Conservation (phyloP, 2,797 vertebrate species). For the Gouania willdenowi region DNA sequence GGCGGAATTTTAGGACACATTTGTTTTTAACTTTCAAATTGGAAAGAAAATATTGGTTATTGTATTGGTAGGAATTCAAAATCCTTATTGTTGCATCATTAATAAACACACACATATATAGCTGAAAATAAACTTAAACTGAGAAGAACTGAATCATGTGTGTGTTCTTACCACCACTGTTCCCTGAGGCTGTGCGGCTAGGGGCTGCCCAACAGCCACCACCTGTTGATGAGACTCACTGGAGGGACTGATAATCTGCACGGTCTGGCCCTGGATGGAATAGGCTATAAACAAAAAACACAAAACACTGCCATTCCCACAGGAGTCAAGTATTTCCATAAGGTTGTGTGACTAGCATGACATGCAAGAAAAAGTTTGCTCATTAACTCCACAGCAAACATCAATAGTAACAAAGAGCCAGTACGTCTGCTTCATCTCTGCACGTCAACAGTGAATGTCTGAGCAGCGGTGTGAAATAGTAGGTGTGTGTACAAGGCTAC, state of each 20-base stretch:
- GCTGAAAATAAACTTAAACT: too few species aligned
- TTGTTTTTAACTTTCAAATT: too few species aligned
- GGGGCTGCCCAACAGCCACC: slow-evolving; percentile 94
- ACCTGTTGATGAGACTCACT: slow-evolving; percentile 99
- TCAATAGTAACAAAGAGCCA: slow-evolving; percentile 33
- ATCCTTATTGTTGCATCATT: too few species aligned
- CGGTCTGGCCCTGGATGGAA: slow-evolving; percentile 95
- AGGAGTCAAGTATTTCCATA: slow-evolving; percentile 4
- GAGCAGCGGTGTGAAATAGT: slow-evolving; percentile 28
- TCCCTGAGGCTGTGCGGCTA: slow-evolving; percentile 93
- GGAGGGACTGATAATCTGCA: slow-evolving; percentile 97
- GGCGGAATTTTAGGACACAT: too few species aligned
- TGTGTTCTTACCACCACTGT: slow-evolving; percentile 91
- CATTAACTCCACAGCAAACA: slow-evolving; percentile 53
- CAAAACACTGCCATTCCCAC: not conserved
- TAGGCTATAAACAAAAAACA: slow-evolving; percentile 77
- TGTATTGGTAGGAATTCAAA: too few species aligned
- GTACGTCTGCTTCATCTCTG: slow-evolving; percentile 51
- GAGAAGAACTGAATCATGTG: too few species aligned
- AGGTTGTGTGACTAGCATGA: slow-evolving; percentile 20
- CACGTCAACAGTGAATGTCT: slow-evolving; percentile 38
- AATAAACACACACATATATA: too few species aligned
- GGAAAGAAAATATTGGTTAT: too few species aligned
- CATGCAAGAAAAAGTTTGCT: slow-evolving; percentile 47
- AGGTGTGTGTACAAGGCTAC: slow-evolving; percentile 8